phyloP scores from a whole-genome alignment of 2,113 vertebrate species.

The Rhagologus leucostigma region DNA sequence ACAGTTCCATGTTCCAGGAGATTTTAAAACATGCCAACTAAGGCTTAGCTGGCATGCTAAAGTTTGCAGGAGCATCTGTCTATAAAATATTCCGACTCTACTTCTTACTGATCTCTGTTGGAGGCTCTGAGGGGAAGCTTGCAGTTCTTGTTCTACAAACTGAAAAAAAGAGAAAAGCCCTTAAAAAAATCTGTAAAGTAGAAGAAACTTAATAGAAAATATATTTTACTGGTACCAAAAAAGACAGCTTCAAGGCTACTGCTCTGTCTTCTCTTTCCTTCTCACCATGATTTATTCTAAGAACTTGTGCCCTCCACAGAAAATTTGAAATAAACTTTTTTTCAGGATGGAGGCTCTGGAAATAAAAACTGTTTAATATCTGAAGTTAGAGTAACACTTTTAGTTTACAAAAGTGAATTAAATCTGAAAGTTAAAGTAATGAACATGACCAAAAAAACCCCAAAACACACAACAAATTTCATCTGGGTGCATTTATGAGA shows the following conservation, averaged over 20 bases:
- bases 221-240: not conserved
- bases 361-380: not conserved
- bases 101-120: slow-evolving; percentile 26
- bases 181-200: not conserved
- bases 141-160: not conserved
- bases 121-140: not conserved
- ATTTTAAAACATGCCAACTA: slow-evolving; percentile 16
- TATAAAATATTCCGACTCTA: slow-evolving; percentile 38
- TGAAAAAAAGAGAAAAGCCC: not conserved
- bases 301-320: not conserved
- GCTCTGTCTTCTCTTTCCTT: not conserved
- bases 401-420: not conserved
- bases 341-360: not conserved
- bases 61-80: slow-evolving; percentile 45
- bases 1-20: slow-evolving; percentile 31
- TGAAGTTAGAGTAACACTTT: not conserved
- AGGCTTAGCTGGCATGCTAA: slow-evolving; percentile 10
- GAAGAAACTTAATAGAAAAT: not conserved
- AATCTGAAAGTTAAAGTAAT: not conserved
- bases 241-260: not conserved
- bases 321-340: not conserved
- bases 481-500: not conserved
- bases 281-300: not conserved
- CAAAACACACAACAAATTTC: not conserved
- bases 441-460: rapidly evolving